phyloP scores from a whole-genome alignment of 2,888 invertebrate genomes.

The Hedya salicella region DNA sequence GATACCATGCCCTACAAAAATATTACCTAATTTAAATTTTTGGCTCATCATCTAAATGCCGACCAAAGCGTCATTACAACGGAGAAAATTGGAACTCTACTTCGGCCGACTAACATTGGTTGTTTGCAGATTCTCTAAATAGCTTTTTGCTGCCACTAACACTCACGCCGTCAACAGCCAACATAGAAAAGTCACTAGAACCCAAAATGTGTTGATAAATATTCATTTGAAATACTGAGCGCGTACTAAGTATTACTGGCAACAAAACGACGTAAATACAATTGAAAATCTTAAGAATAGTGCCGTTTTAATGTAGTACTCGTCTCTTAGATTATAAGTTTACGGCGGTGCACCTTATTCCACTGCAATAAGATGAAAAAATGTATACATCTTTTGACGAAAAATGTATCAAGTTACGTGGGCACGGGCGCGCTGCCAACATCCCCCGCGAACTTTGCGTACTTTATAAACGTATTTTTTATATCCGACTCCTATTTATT shows the following conservation, averaged over 20 bases:
- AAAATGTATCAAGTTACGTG: background rate
- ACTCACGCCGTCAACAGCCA: too few relatives aligned
- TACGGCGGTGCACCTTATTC: background rate
- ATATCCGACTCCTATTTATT: conserved; percentile 28
- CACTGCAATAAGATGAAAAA: background rate
- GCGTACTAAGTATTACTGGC: background rate
- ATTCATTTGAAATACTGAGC: too few relatives aligned
- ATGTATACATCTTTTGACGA: background rate
- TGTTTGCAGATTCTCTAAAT: too few relatives aligned
- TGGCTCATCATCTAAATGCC: too few relatives aligned
- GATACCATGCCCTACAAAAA: too few relatives aligned
- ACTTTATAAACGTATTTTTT: conserved; percentile 37
- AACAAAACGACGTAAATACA: background rate
- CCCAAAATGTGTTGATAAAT: too few relatives aligned
- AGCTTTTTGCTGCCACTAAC: too few relatives aligned
- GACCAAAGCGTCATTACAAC: too few relatives aligned
- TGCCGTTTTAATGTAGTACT: background rate
- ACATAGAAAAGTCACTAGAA: conserved; percentile 1
- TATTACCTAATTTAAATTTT: too few relatives aligned
- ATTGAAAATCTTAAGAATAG: background rate
- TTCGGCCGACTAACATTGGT: too few relatives aligned
- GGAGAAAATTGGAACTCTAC: too few relatives aligned
- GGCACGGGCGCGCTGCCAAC: conserved; percentile 33
- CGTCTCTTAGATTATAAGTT: background rate
- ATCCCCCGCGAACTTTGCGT: conserved; percentile 29